Base-by-base conservation (phyloP, 2,113 vertebrate species). In the Hippocampus zosterae region DNA sequence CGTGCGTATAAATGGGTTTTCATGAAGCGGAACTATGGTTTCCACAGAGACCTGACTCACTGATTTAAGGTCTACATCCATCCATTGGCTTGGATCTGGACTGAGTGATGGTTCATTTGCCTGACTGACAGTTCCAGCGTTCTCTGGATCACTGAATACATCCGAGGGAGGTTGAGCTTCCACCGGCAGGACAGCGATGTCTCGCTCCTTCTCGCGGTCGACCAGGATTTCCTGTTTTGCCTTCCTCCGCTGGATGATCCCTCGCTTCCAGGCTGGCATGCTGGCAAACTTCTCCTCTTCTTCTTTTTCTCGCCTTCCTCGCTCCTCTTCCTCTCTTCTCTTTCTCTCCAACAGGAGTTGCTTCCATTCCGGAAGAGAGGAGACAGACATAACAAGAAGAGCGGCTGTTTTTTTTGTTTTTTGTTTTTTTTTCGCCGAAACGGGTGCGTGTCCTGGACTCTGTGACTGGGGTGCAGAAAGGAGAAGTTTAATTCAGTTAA, bases 191-290 rank as follows among this genome's bases (percentile, higher is more conserved):
- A 85, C 66, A 65, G 65, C 65, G 16, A 72, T 8, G 0, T 88
- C 85, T 44, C 55, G 83, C 3, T 87, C 76, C 75, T 70, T 84
- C 42, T 88, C 83, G 65, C 73, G 82, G 82, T 83, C 91, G 76
- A 57, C 88, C 41, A 27, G 74, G 10, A 70, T 80, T 12, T 94
- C 92, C 57, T 92, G 91, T 78, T 93, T 95, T 0, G 92, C 93
- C 18, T 91, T 89, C 37, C 94, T 90, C 18, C 94, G 78, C 70
- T 96, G 94, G 74, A 96, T 92, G 67, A 96, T 92, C 13, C 92
- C 94, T 59, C 94, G 87, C 69, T 96, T 96, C 95, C 95, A 96
- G 37, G 93, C 93, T 0, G 95, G 95, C 92, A 96, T 94, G 84
- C 86, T 93, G 68, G 93, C 92, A 23, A 95, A 88, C 67, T 93